phyloP scores from a whole-genome alignment of 2,113 vertebrate species.

The Natator depressus region DNA sequence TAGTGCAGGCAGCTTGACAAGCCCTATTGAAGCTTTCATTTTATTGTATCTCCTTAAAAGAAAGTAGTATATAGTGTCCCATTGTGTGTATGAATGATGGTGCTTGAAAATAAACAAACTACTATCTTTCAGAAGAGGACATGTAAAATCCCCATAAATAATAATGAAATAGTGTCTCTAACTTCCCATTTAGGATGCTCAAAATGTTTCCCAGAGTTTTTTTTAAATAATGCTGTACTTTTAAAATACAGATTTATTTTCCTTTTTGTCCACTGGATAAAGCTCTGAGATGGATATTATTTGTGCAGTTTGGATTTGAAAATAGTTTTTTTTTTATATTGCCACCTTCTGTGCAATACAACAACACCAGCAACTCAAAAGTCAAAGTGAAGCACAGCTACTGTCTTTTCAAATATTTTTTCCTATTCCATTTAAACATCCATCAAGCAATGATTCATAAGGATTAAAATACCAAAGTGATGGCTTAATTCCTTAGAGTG shows the following conservation, averaged over 20 bases:
- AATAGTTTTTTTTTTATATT: background rate
- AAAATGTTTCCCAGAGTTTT: background rate
- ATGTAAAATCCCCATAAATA: background rate
- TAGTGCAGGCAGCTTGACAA: background rate
- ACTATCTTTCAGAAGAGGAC: background rate
- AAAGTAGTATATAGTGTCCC: background rate
- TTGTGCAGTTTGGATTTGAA: background rate
- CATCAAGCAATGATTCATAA: slow-evolving; percentile 5
- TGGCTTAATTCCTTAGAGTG: slow-evolving; percentile 28
- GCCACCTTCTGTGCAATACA: background rate
- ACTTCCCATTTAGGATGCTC: background rate
- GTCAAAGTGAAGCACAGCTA: slow-evolving; percentile 39
- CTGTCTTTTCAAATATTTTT: slow-evolving; percentile 41
- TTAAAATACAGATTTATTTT: background rate
- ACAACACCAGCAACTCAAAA: slow-evolving; percentile 28
- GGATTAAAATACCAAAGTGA: slow-evolving; percentile 10
- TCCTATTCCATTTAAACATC: slow-evolving; percentile 54
- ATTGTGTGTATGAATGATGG: background rate
- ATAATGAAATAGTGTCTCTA: background rate
- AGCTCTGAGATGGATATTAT: background rate
- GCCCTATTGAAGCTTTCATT: background rate
- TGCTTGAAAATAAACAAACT: background rate
- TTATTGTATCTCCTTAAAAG: background rate
- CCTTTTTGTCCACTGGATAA: slow-evolving; percentile 4
- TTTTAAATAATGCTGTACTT: background rate